phyloP scores from a whole-genome alignment of 2,888 invertebrate species.

The Drosophila algonquin region DNA sequence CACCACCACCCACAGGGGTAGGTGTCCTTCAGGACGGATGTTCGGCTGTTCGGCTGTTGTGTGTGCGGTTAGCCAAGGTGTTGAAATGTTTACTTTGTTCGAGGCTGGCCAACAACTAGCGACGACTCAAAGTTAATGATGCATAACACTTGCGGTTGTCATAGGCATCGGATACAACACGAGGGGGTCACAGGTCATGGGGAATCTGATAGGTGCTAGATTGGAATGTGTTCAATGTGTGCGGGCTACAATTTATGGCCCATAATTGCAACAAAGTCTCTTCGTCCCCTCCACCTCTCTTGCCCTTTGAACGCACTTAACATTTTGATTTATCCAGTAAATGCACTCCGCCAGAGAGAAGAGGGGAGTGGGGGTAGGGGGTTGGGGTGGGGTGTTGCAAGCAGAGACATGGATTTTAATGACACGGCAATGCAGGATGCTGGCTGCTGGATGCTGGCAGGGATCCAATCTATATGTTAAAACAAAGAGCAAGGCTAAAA shows the following conservation, averaged over 20 bases:
- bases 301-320: slow-evolving; percentile 46
- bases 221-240: background rate
- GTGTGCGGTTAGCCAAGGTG: slow-evolving; percentile 74
- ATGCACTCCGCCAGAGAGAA: slow-evolving; percentile 55
- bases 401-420: slow-evolving; percentile 4
- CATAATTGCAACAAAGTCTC: slow-evolving; percentile 65
- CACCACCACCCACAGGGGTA: background rate
- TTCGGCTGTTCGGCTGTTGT: slow-evolving; percentile 45
- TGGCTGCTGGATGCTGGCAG: too few relatives aligned
- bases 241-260: slow-evolving; percentile 61
- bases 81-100: slow-evolving; percentile 76
- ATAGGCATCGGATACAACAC: background rate
- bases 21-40: background rate
- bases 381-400: too few relatives aligned
- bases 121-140: slow-evolving; percentile 76
- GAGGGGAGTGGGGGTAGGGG: slow-evolving; percentile 2
- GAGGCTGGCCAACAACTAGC: slow-evolving; percentile 45
- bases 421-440: background rate
- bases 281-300: background rate
- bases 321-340: slow-evolving; percentile 68
- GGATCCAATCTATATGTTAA: slow-evolving; percentile 75
- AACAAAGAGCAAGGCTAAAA: slow-evolving; percentile 65
- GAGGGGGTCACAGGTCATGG: background rate
- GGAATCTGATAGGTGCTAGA: background rate
- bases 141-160: slow-evolving; percentile 67